A percentile compares a stretch with the other conserved stretches of the same genome.
Evolutionary conservation across 1,140 invertebrate species (phyloP).

Genomic region (Callitettix versicolor): DNA sequence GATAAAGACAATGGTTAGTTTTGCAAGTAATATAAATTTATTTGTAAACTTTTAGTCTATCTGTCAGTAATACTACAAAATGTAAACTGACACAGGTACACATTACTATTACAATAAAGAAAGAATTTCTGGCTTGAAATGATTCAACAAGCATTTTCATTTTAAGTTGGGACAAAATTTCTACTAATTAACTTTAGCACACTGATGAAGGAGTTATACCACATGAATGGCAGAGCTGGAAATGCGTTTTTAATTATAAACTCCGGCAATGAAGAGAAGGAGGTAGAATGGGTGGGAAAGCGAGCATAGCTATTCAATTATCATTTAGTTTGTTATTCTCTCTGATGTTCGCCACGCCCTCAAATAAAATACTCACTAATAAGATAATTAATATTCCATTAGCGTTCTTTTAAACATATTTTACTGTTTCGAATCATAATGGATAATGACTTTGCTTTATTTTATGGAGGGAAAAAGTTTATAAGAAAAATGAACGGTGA

Average conservation of each 20-base stretch:
- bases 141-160: no score
- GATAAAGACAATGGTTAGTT: no score
- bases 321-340: constrained; percentile 11
- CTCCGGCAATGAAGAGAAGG: background rate
- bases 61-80: no score
- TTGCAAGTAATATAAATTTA: no score
- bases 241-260: constrained; percentile 6
- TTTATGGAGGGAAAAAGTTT: background rate
- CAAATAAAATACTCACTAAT: constrained; percentile 4
- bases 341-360: background rate
- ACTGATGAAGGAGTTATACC: no score
- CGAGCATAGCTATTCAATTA: constrained; percentile 1
- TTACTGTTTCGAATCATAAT: constrained; percentile 4
- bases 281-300: background rate
- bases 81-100: no score
- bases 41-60: no score
- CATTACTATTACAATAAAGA: no score
- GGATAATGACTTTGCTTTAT: constrained; percentile 1
- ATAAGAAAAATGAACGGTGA: no score
- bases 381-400: constrained; percentile 12
- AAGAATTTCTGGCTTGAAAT: no score
- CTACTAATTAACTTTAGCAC: no score
- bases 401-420: constrained; percentile 5
- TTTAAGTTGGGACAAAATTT: no score
- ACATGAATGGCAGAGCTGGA: background rate